These are phyloP conservation scores for Hydrotaea diabolus DNA, from an alignment of 2,888 invertebrate genomes.

Conservation along the genomic window DNA sequence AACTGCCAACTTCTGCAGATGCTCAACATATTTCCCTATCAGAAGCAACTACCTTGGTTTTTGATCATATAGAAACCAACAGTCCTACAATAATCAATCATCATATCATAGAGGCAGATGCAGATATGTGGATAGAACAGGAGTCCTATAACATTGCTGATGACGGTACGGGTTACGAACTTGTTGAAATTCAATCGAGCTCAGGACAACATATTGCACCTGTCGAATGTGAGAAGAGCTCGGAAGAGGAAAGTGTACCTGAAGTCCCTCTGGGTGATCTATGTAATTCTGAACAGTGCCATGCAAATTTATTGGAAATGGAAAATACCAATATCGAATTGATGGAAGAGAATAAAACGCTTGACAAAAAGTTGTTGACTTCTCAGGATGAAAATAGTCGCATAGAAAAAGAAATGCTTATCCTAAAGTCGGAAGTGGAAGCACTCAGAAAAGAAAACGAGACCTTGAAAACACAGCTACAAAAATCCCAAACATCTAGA, in stretches of 20 bases:
- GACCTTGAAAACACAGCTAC: constrained; percentile 20
- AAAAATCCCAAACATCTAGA: constrained; percentile 33
- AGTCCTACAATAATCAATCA: constrained; percentile 9
- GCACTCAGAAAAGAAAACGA: neutral
- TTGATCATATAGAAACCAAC: neutral
- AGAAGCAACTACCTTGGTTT: neutral
- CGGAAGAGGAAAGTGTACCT: neutral
- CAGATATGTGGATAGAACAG: neutral
- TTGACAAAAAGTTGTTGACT: constrained; percentile 12
- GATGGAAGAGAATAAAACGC: constrained; percentile 4
- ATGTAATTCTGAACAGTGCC: neutral
- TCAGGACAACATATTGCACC: neutral
- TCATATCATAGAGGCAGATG: constrained; percentile 8
- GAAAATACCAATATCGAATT: neutral
- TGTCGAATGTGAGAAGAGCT: neutral
- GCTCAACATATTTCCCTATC: neutral
- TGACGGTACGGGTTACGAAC: neutral
- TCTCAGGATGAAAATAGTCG: constrained; percentile 35
- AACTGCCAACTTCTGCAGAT: neutral
- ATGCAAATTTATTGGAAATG: neutral
- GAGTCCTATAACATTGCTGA: neutral
- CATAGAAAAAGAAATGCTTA: neutral
- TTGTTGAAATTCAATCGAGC: neutral
- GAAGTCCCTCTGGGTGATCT: neutral
- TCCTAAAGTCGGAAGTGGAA: neutral